Evolutionary conservation across 1,140 invertebrate species (phyloP).

Genomic region (Anoplolepis gracilipes): DNA sequence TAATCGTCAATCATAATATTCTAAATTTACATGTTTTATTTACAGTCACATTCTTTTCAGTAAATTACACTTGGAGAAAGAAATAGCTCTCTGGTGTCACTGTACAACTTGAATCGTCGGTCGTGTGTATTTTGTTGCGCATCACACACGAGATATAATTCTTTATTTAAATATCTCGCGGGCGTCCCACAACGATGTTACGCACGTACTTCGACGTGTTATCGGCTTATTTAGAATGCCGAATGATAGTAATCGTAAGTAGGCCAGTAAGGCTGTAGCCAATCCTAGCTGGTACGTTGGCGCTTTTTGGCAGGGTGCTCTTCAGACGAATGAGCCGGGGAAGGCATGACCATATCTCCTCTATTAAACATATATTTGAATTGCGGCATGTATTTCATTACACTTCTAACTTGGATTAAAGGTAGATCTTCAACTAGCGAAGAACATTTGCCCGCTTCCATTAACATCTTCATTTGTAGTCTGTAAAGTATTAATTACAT

Average conservation of each 20-base stretch:
- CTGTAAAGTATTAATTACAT: constrained; percentile 80
- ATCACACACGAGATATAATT: constrained; percentile 55
- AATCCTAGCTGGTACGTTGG: constrained; percentile 88
- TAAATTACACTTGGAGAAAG: constrained; percentile 74
- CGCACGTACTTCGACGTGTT: constrained; percentile 5
- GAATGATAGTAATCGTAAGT: constrained; percentile 85
- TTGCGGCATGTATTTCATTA: constrained; percentile 94
- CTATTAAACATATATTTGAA: constrained; percentile 92
- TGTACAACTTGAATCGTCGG: constrained; percentile 52
- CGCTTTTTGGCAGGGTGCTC: constrained; percentile 86
- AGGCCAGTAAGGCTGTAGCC: constrained; percentile 87
- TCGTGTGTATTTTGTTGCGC: constrained; percentile 45
- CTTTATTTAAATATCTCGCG: constrained; percentile 8
- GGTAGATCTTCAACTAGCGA: constrained; percentile 88
- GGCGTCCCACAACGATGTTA: constrained; percentile 16
- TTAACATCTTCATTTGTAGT: constrained; percentile 90
- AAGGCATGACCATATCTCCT: constrained; percentile 78
- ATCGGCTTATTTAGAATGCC: constrained; percentile 80
- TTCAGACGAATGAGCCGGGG: constrained; percentile 80
- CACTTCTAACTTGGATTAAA: constrained; percentile 92
- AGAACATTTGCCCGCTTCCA: constrained; percentile 91
- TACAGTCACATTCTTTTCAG: constrained; percentile 56
- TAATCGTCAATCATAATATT: constrained; percentile 56
- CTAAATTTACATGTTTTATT: constrained; percentile 68
- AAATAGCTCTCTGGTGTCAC: constrained; percentile 68